Percentiles rank a stretch among this genome's conserved stretches.
phyloP scores from a whole-genome alignment of 2,113 vertebrate genomes.

The human (Homo sapiens) region GRCh38 chr5:159505501-159506000 shows the following conservation, averaged over 20 bases:
- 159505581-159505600: neutral
- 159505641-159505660: neutral
- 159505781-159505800: neutral
- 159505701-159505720: neutral
- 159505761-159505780: neutral
- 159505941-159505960: neutral
- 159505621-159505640: neutral
- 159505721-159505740: neutral
- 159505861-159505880: neutral
- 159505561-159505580: neutral
- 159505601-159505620: neutral
- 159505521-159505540: neutral
- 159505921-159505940: neutral
- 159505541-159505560: neutral
- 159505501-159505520: neutral
- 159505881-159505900: neutral
- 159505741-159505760: neutral
- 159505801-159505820: constrained; percentile 10
- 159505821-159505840: neutral
- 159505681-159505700: neutral
- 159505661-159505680: neutral
- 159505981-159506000: neutral
- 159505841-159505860: neutral
- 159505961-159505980: neutral
- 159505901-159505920: neutral